Evolutionary conservation across 2,888 invertebrate genomes (phyloP), one percentile per base, ranked within the genome.

Genomic region (Bursaphelenchus okinawaensis): DNA sequence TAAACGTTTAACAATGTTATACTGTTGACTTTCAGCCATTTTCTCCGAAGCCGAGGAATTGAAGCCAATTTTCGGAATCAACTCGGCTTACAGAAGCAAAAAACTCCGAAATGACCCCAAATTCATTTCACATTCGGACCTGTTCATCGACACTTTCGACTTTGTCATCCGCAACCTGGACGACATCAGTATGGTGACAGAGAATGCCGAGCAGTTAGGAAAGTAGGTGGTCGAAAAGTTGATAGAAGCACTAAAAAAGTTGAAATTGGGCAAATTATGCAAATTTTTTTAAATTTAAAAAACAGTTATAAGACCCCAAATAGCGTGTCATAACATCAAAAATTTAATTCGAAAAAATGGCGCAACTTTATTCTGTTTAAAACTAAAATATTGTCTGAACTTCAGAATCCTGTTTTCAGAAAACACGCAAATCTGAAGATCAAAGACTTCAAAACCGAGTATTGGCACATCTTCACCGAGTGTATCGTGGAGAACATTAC

Each of bases 131-230:
- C 71, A 71, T 23, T 67, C 71, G 23, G 71, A 71, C 52, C 28
- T 71, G 23, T 71, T 71, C 58, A 62, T 73, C 27, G 71, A 71
- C 60, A 71, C 71, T 28, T 72, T 71, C 52, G 71, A 71, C 50
- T 71, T 75, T 70, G 71, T 75, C 20, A 68, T 71, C 22, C 62
- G 71, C n/a, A 74, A 71, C 64, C 55, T 71, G 51, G 71, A 71
- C 60, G 71, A 71, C 29, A 64, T 71, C 28, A 66, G 71, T 16
- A 52, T 71, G 66, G 71, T 71, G 9, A 74, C 71, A 3, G 71
- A 71, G 62, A 71, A 71, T 57, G 74, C 71, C 12, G 71, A 71
- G 40, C 70, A 71, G 55, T 62, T 71, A 29, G 71, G 71, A 20
- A 29, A 67, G 70, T 71, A 55, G 62, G 24, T 7, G 12, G 8